Conservation (phyloP, 2,888 invertebrate species). For the Timema cristinae region DNA sequence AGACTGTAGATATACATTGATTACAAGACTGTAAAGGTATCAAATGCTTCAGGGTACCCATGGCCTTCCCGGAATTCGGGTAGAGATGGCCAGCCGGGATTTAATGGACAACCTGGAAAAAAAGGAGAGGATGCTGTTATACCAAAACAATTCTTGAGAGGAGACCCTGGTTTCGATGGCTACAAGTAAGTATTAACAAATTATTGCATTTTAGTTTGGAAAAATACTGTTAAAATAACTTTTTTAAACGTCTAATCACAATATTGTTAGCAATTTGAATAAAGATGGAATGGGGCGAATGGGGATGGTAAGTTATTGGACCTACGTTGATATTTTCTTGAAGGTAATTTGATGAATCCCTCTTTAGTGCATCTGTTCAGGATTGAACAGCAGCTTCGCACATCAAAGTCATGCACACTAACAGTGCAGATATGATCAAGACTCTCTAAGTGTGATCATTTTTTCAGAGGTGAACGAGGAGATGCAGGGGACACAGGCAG, state of each 20-base stretch:
- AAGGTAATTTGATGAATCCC: too few relatives aligned
- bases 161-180: constrained; percentile 49
- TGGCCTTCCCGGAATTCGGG: constrained; percentile 47
- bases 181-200: constrained; percentile 37
- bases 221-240: neutral
- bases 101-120: constrained; percentile 46
- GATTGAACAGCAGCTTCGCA: too few relatives aligned
- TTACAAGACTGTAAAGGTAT: too few relatives aligned
- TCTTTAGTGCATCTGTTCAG: too few relatives aligned
- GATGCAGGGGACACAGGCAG: constrained; percentile 46
- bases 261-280: too few relatives aligned
- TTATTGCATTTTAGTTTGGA: neutral
- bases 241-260: too few relatives aligned
- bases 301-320: too few relatives aligned
- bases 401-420: too few relatives aligned
- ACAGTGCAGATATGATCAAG: too few relatives aligned
- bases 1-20: too few relatives aligned
- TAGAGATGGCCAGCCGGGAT: constrained; percentile 47
- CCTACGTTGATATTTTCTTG: too few relatives aligned
- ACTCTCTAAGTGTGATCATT: neutral
- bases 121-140: constrained; percentile 56
- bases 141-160: constrained; percentile 48
- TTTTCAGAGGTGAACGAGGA: constrained; percentile 37
- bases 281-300: too few relatives aligned
- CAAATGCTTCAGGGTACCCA: constrained; percentile 40